Percentiles rank a stretch among this genome's conserved stretches.
These are phyloP conservation scores for Platycercus adscitus DNA, from an alignment of 2,113 vertebrate genomes.

Conservation along the genomic window DNA sequence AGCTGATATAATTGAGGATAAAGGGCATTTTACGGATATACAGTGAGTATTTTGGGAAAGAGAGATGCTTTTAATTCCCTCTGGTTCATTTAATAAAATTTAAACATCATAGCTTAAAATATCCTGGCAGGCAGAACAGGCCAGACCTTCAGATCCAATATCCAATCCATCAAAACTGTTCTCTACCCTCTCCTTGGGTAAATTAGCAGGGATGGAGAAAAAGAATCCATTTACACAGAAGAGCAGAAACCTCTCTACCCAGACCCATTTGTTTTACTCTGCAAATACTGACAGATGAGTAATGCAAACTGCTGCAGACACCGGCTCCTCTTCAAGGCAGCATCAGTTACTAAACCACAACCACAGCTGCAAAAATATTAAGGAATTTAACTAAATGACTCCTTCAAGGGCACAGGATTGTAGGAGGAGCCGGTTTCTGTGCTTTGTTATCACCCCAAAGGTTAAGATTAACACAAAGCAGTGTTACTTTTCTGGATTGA, in stretches of 20 bases:
- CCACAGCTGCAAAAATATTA: slow-evolving; percentile 59
- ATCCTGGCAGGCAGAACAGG: background rate
- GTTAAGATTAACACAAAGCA: background rate
- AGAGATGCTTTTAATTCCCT: slow-evolving; percentile 5
- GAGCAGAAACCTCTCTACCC: slow-evolving; percentile 1
- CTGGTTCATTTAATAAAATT: background rate
- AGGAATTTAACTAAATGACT: slow-evolving; percentile 52
- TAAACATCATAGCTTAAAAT: slow-evolving; percentile 21
- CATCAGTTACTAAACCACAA: slow-evolving; percentile 59
- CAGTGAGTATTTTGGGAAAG: background rate
- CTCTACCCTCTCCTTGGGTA: background rate
- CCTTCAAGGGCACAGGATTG: slow-evolving; percentile 31
- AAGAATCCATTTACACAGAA: background rate
- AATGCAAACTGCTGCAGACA: slow-evolving; percentile 57
- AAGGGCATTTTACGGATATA: background rate
- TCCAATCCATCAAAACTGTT: background rate
- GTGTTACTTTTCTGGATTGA: background rate
- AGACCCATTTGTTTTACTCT: slow-evolving; percentile 44
- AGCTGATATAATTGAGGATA: background rate
- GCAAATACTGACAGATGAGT: slow-evolving; percentile 58
- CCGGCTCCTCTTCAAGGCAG: slow-evolving; percentile 38
- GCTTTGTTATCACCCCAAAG: slow-evolving; percentile 16
- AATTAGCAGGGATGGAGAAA: background rate
- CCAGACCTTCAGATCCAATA: background rate
- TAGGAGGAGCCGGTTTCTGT: background rate